These are phyloP conservation scores for Petrophora chlorosata DNA, from an alignment of 2,888 invertebrate genomes.

Conservation along the genomic window DNA sequence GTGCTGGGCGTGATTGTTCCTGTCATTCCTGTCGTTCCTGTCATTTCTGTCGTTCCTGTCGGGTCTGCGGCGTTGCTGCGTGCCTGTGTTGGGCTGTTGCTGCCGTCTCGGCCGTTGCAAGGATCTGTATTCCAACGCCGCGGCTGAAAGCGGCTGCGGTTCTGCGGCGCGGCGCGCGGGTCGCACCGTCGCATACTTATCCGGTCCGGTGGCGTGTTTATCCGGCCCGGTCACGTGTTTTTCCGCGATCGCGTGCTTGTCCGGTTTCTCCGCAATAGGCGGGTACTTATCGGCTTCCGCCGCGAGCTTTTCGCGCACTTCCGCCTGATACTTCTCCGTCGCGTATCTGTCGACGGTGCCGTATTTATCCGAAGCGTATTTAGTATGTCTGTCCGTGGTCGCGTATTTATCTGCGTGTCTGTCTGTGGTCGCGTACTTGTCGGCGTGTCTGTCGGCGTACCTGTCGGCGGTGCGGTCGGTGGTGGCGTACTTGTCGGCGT, in stretches of 20 bases:
- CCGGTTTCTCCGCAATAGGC: background rate
- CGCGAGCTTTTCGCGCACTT: background rate
- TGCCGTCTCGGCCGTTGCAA: slow-evolving; percentile 80
- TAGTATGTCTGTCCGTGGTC: background rate
- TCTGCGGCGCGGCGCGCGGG: slow-evolving; percentile 61
- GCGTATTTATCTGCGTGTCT: slow-evolving; percentile 2
- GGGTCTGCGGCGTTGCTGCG: slow-evolving; percentile 45
- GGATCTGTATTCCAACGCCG: slow-evolving; percentile 84
- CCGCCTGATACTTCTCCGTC: background rate
- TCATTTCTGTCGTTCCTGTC: slow-evolving; percentile 25
- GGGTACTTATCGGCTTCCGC: slow-evolving; percentile 1
- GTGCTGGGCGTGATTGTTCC: slow-evolving; percentile 42
- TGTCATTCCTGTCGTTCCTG: slow-evolving; percentile 32
- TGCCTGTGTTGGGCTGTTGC: slow-evolving; percentile 37
- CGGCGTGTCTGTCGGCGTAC: background rate
- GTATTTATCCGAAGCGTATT: slow-evolving; percentile 9
- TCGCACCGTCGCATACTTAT: slow-evolving; percentile 76
- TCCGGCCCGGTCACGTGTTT: slow-evolving; percentile 51
- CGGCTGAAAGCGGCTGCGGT: slow-evolving; percentile 82
- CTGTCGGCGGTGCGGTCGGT: slow-evolving; percentile 9
- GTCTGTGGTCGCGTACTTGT: slow-evolving; percentile 3
- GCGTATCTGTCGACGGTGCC: background rate
- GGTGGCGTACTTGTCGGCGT: background rate
- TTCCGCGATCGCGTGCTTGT: slow-evolving; percentile 11
- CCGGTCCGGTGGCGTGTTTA: slow-evolving; percentile 41